Evolutionary conservation across 2,888 invertebrate genomes (phyloP).

Genomic region (Perithous albicinctus): DNA sequence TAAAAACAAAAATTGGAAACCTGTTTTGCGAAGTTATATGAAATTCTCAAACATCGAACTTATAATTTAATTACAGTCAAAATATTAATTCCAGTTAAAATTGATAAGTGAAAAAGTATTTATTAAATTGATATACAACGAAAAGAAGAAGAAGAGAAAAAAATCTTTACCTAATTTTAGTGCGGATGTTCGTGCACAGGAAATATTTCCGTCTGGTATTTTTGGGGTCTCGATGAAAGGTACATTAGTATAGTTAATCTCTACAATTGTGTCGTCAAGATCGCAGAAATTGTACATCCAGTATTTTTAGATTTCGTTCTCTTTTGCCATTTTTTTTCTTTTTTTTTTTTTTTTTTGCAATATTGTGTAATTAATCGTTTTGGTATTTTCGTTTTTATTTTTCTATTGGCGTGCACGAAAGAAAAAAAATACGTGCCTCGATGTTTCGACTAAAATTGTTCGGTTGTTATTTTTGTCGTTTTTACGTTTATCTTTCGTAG

Average conservation of each 20-base stretch:
- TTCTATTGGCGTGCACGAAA: conserved; percentile 22
- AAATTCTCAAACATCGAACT: no score
- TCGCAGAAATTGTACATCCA: conserved; percentile 38
- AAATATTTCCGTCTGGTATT: conserved; percentile 4
- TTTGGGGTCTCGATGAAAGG: conserved; percentile 27
- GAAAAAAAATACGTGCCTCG: conserved; percentile 34
- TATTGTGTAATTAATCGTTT: conserved; percentile 11
- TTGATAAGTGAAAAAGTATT: no score
- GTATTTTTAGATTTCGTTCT: conserved; percentile 29
- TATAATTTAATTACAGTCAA: no score
- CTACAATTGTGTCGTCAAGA: conserved; percentile 22
- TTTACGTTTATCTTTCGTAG: conserved; percentile 23
- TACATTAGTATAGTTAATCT: conserved; percentile 37
- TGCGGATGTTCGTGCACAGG: conserved; percentile 3
- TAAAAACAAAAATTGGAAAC: no score
- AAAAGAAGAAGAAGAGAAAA: background rate
- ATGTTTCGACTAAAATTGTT: conserved; percentile 45
- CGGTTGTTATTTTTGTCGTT: conserved; percentile 18
- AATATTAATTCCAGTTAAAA: no score
- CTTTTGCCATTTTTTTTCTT: conserved; percentile 21
- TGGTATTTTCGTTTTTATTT: conserved; percentile 14
- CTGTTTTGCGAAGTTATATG: no score
- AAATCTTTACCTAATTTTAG: background rate
- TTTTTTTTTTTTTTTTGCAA: background rate
- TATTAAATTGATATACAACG: no score